Percentiles rank a stretch among this genome's conserved stretches.
Evolutionary conservation across 2,113 vertebrate species (phyloP).

Genomic region (Sisor rabdophorus): DNA sequence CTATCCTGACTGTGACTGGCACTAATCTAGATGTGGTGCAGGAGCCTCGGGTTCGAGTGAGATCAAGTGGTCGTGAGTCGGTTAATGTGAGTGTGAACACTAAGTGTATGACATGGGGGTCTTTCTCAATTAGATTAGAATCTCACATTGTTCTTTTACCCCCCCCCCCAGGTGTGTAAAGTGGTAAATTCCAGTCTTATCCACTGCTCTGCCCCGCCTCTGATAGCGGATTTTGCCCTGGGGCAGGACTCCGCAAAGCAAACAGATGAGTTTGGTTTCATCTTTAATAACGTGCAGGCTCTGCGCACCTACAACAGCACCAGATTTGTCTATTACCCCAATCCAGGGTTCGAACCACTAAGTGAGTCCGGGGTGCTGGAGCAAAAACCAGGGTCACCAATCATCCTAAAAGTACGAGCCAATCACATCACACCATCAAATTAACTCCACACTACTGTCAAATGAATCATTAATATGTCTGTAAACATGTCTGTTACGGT

Average conservation of each 20-base stretch:
- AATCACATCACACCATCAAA: background rate
- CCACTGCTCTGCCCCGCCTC: slow-evolving; percentile 82
- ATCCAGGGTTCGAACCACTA: slow-evolving; percentile 89
- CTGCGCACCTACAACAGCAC: slow-evolving; percentile 91
- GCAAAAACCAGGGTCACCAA: slow-evolving; percentile 92
- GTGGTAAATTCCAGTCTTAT: slow-evolving; percentile 82
- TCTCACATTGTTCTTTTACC: background rate
- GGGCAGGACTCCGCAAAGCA: slow-evolving; percentile 81
- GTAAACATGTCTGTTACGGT: too few relatives aligned
- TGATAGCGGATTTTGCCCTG: slow-evolving; percentile 75
- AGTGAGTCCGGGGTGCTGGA: slow-evolving; percentile 83
- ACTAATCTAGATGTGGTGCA: slow-evolving; percentile 94
- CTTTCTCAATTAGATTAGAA: background rate
- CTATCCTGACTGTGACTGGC: slow-evolving; percentile 83
- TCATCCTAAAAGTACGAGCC: slow-evolving; percentile 86
- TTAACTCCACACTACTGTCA: background rate
- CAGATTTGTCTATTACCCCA: slow-evolving; percentile 92
- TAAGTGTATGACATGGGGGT: background rate
- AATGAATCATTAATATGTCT: background rate
- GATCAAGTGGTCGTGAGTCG: slow-evolving; percentile 84
- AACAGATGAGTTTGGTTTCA: slow-evolving; percentile 90
- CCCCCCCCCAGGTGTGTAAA: slow-evolving; percentile 77
- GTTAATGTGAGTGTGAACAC: slow-evolving; percentile 80
- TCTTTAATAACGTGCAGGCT: slow-evolving; percentile 94
- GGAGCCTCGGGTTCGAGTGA: slow-evolving; percentile 88